Conservation (phyloP, 2,797 vertebrate species). For the Hydrolagus colliei region DNA sequence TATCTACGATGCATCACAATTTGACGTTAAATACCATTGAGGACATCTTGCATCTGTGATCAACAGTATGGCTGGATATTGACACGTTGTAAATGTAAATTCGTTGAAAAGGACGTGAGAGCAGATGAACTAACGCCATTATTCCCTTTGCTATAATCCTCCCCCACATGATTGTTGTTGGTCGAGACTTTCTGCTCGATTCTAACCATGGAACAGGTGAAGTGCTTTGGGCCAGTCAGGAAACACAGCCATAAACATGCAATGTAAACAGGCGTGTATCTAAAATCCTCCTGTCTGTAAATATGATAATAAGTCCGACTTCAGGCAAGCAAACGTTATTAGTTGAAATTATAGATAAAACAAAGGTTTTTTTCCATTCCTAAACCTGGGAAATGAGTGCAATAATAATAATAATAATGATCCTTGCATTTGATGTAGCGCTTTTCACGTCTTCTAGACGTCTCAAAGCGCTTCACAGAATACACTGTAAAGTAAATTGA, state of each 20-base stretch:
- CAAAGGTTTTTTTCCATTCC: neutral
- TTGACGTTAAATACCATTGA: too few species aligned
- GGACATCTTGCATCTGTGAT: neutral
- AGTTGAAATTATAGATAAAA: neutral
- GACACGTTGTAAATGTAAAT: neutral
- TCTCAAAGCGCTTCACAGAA: too few species aligned
- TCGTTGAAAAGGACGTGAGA: neutral
- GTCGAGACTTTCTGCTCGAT: slow-evolving; percentile 6
- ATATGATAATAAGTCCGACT: neutral
- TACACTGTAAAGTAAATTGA: too few species aligned
- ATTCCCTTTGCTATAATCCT: slow-evolving; percentile 12
- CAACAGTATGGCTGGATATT: neutral
- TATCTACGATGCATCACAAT: too few species aligned
- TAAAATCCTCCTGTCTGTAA: slow-evolving; percentile 13
- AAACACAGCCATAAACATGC: slow-evolving; percentile 26
- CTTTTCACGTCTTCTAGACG: too few species aligned
- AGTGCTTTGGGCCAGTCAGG: neutral
- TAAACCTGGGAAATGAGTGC: too few species aligned
- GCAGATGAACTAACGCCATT: slow-evolving; percentile 2
- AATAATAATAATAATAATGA: neutral
- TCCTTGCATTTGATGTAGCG: too few species aligned
- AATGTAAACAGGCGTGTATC: slow-evolving; percentile 19
- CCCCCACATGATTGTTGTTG: slow-evolving; percentile 1
- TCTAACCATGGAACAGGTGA: neutral
- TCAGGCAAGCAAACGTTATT: neutral